Conservation (phyloP, 2,888 invertebrate species). For the Tenthredo distinguenda region DNA sequence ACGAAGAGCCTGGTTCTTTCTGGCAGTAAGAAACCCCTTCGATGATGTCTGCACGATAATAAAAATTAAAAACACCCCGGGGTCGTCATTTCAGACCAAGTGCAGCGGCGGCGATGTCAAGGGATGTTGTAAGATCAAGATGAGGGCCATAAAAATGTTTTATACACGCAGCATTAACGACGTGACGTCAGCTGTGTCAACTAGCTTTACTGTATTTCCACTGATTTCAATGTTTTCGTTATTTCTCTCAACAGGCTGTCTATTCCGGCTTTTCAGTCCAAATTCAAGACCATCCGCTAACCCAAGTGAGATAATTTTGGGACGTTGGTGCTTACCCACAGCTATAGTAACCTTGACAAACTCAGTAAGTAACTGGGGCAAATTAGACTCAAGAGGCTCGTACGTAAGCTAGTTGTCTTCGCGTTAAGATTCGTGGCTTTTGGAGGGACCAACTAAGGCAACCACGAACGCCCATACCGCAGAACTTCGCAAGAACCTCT, state of each 20-base stretch:
- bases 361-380: conserved; percentile 34
- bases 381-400: conserved; percentile 40
- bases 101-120: conserved; percentile 9
- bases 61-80: conserved; percentile 4
- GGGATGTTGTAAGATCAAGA: conserved; percentile 21
- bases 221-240: background rate
- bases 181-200: background rate
- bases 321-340: background rate
- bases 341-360: conserved; percentile 21
- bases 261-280: background rate
- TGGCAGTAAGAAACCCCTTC: background rate
- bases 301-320: conserved; percentile 9
- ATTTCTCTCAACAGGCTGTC: background rate
- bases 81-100: conserved; percentile 13
- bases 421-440: conserved; percentile 26
- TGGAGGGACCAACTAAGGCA: background rate
- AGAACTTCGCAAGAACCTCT: conserved; percentile 15
- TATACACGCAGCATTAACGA: background rate
- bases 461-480: conserved; percentile 9
- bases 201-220: background rate
- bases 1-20: background rate
- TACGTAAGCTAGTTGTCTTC: conserved; percentile 37
- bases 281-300: conserved; percentile 24
- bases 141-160: conserved; percentile 21
- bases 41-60: conserved; percentile 16